Evolutionary conservation across 2,888 invertebrate genomes (phyloP), one percentile per base, ranked within the genome.

Genomic region (Timema cristinae): DNA sequence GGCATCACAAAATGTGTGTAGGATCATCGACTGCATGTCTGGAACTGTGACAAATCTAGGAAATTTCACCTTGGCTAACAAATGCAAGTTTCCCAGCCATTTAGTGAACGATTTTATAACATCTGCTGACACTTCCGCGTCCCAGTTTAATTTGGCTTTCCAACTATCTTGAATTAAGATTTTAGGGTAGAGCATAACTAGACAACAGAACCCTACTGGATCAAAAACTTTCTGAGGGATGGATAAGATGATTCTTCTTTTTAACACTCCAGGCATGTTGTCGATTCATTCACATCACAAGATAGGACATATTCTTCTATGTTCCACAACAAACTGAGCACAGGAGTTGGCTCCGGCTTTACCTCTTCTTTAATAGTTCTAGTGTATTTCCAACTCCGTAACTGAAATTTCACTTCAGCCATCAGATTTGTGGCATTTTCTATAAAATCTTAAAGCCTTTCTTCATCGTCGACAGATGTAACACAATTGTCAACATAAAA

Each of bases 401-500:
- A 67, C 1, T 67, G 49, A 51, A 67, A 67, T 49, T 48, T 50
- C 10, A 49, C 50, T 11, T 9, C n/a, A 13, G 5, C 7, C 50
- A 67, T 50, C 32, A 67, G 11, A 5, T 51, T 16, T 9, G 67
- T 48, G 48, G 50, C 8, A n/a, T 9, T 13, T 6, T 49, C 6
- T 48, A 67, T 6, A 50, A 67, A 50, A n/a, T 7, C 1, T 10
- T 50, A 11, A 0, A 67, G 49, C 50, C 5, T 49, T 8, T 67
- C 50, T 50, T 67, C 67, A 67, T 7, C 48, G 15, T 50, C 5
- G 5, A 67, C 50, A 48, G 50, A 50, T 51, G 50, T 67, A 11
- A 49, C 50, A 51, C 50, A 67, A 51, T 67, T 50, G 16, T 49
- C 67, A 7, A 67, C 67, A 67, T 67, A 67, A n/a, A 67, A 67